phyloP scores from a whole-genome alignment of 2,888 invertebrate species.

The Reticulitermes lucifugus region DNA sequence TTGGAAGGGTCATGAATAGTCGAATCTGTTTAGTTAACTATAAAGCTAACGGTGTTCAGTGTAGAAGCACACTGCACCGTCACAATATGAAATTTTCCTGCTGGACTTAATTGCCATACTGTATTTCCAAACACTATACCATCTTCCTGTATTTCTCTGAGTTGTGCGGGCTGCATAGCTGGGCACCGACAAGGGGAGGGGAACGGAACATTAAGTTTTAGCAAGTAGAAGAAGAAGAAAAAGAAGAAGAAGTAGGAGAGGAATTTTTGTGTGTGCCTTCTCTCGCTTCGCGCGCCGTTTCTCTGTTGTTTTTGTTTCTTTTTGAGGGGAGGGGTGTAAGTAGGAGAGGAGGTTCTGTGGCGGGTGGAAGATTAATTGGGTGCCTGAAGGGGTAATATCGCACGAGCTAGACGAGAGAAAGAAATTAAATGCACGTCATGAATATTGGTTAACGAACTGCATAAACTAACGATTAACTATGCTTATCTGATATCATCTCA shows the following conservation, averaged over 20 bases:
- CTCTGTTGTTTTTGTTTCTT: slow-evolving; percentile 13
- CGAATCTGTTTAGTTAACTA: no score
- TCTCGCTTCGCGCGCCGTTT: slow-evolving; percentile 15
- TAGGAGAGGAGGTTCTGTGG: not conserved
- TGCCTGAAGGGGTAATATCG: slow-evolving; percentile 33
- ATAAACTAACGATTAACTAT: slow-evolving; percentile 25
- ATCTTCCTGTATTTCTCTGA: not conserved
- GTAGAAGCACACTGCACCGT: no score
- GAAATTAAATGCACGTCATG: slow-evolving; percentile 2
- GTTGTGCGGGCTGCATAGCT: slow-evolving; percentile 4
- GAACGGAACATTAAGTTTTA: not conserved
- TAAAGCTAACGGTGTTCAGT: no score
- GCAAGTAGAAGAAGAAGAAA: slow-evolving; percentile 7
- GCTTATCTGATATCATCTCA: not conserved
- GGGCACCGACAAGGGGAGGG: not conserved
- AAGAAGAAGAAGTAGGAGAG: slow-evolving; percentile 12
- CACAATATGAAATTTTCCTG: no score
- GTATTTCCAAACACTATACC: not conserved
- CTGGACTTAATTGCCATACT: not conserved
- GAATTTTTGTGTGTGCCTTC: slow-evolving; percentile 28
- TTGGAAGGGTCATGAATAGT: no score
- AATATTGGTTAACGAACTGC: slow-evolving; percentile 10
- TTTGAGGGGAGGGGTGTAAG: slow-evolving; percentile 2
- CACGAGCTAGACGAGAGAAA: slow-evolving; percentile 1
- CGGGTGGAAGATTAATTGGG: slow-evolving; percentile 31